Conservation (phyloP, 2,888 invertebrate species). For the Abrostola tripartita region DNA sequence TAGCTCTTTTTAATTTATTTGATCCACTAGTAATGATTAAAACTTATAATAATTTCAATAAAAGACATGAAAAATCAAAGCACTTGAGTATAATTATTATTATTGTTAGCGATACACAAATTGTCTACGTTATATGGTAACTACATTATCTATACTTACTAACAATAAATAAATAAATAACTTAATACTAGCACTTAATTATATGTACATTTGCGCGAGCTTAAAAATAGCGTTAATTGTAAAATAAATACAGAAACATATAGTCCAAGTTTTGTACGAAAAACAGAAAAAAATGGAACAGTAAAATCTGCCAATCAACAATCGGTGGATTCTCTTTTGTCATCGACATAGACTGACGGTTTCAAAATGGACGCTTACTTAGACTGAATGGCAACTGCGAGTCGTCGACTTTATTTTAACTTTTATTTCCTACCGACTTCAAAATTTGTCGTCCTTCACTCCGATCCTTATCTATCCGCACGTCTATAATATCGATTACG, state of each 20-base stretch:
- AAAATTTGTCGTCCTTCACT: constrained; percentile 8
- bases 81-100: constrained; percentile 46
- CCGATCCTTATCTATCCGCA: background rate
- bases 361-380: constrained; percentile 46
- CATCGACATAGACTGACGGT: constrained; percentile 40
- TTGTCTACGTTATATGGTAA: constrained; percentile 54
- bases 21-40: background rate
- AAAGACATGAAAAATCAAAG: constrained; percentile 44
- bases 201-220: constrained; percentile 60
- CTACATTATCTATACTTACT: constrained; percentile 54
- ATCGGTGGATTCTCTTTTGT: constrained; percentile 49
- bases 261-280: constrained; percentile 49
- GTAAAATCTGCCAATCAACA: constrained; percentile 49
- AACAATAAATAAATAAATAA: constrained; percentile 57
- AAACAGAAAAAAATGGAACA: constrained; percentile 36
- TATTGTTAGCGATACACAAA: constrained; percentile 47
- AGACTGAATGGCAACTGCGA: constrained; percentile 60
- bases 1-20: no score
- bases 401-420: constrained; percentile 67
- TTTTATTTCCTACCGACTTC: constrained; percentile 38
- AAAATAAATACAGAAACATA: constrained; percentile 30
- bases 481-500: constrained; percentile 16
- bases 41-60: constrained; percentile 13
- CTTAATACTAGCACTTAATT: constrained; percentile 47
- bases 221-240: constrained; percentile 41